These are phyloP conservation scores for Gasterosteus nipponicus DNA, from an alignment of 2,113 vertebrate species.

Conservation along the genomic window DNA sequence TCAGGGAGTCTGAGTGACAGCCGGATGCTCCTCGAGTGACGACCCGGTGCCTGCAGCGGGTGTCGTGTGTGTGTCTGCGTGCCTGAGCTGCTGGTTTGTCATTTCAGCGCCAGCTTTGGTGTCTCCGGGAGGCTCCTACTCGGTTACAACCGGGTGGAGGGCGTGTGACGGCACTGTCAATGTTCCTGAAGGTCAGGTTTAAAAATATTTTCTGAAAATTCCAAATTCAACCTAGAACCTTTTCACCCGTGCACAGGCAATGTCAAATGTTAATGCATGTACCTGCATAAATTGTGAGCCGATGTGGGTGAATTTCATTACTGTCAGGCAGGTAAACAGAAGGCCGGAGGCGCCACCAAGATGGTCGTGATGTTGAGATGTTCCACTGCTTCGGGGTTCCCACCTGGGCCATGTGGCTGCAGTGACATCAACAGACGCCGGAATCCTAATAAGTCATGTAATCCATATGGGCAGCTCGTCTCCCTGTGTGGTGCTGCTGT, in stretches of 20 bases:
- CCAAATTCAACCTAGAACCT: slow-evolving; percentile 63
- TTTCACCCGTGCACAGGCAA: slow-evolving; percentile 56
- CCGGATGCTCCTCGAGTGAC: slow-evolving; percentile 47
- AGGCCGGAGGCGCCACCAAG: slow-evolving; percentile 65
- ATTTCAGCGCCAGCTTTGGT: slow-evolving; percentile 38
- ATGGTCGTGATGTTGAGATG: slow-evolving; percentile 66
- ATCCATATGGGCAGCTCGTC: not conserved
- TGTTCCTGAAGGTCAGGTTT: slow-evolving; percentile 35
- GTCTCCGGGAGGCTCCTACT: slow-evolving; percentile 34
- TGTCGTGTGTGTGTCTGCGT: slow-evolving; percentile 50
- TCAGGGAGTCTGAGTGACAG: slow-evolving; percentile 55
- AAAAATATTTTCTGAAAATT: slow-evolving; percentile 6
- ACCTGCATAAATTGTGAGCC: slow-evolving; percentile 50
- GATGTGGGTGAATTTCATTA: slow-evolving; percentile 66
- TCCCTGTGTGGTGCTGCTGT: not conserved
- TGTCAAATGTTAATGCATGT: slow-evolving; percentile 67
- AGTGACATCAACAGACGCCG: slow-evolving; percentile 40
- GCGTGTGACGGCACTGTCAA: slow-evolving; percentile 30
- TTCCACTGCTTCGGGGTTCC: slow-evolving; percentile 3
- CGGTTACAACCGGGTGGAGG: slow-evolving; percentile 34
- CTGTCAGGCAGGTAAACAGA: slow-evolving; percentile 58
- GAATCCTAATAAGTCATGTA: not conserved
- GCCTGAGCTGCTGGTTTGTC: slow-evolving; percentile 51
- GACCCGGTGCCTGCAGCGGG: slow-evolving; percentile 39
- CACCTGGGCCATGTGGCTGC: slow-evolving; percentile 56